Conservation (phyloP, 2,113 vertebrate species). For the Syrrhaptes paradoxus region DNA sequence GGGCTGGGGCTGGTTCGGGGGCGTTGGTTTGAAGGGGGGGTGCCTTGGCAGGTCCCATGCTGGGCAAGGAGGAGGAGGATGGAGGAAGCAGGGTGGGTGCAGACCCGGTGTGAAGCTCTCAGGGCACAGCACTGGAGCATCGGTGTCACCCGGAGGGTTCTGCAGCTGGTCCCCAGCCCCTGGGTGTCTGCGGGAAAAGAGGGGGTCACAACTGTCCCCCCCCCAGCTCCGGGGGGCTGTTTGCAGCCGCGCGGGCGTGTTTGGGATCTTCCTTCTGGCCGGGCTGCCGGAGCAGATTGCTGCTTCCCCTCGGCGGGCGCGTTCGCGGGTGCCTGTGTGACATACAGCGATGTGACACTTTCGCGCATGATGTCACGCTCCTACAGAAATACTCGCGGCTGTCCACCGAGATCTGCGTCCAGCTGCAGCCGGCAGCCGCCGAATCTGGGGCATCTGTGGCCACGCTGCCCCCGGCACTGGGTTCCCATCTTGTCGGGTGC, state of each 20-base stretch:
- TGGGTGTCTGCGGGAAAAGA: too few relatives aligned
- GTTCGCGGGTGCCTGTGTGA: neutral
- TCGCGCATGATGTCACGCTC: neutral
- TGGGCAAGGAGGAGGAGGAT: neutral
- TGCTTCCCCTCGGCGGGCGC: neutral
- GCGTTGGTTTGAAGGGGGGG: neutral
- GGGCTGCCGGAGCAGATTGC: neutral
- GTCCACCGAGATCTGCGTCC: neutral
- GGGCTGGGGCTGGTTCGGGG: neutral
- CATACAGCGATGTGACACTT: neutral
- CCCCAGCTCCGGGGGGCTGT: accelerated
- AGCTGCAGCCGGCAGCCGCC: neutral
- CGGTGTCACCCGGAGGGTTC: neutral
- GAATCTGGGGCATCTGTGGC: neutral
- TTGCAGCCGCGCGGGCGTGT: neutral
- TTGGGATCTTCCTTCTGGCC: accelerated
- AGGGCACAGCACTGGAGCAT: accelerated
- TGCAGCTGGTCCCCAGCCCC: too few relatives aligned
- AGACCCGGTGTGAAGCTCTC: accelerated
- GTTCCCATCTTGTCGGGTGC: neutral
- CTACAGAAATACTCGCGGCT: neutral
- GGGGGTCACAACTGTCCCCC: neutral
- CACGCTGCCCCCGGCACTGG: neutral
- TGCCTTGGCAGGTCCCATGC: neutral
- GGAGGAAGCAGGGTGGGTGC: neutral